Evolutionary conservation across 2,888 invertebrate species (phyloP).

Genomic region (Hymenopus coronatus): DNA sequence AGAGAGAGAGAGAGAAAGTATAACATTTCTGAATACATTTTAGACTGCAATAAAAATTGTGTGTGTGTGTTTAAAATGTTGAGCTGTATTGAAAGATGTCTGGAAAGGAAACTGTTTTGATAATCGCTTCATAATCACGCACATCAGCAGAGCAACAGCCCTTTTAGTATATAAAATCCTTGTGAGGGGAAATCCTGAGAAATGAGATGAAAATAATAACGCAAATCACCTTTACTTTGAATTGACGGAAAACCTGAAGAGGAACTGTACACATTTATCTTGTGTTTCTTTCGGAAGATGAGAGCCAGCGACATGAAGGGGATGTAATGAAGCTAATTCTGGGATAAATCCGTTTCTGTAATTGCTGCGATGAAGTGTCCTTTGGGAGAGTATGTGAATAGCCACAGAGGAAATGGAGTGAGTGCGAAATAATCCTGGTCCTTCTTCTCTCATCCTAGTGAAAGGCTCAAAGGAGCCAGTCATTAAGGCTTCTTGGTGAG

Average conservation of each 20-base stretch:
- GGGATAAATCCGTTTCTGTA: neutral
- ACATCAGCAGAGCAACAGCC: no score
- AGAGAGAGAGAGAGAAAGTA: no score
- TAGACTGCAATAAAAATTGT: no score
- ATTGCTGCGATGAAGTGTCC: neutral
- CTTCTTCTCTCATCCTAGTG: neutral
- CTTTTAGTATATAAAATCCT: no score
- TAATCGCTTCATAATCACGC: no score
- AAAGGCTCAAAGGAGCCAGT: neutral
- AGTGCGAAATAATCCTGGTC: neutral
- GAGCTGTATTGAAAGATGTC: no score
- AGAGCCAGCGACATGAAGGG: neutral
- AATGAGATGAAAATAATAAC: no score
- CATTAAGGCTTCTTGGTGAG: neutral
- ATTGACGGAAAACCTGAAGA: neutral
- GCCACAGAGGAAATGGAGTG: neutral
- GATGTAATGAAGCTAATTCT: neutral
- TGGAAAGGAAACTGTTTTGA: no score
- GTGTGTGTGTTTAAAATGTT: no score
- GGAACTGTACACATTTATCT: neutral
- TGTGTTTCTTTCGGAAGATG: neutral
- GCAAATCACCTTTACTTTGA: neutral
- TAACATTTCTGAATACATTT: no score
- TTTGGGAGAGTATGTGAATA: neutral
- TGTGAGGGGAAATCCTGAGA: no score